Conservation (phyloP, 2,888 invertebrate genomes). For the Thera britannica region DNA sequence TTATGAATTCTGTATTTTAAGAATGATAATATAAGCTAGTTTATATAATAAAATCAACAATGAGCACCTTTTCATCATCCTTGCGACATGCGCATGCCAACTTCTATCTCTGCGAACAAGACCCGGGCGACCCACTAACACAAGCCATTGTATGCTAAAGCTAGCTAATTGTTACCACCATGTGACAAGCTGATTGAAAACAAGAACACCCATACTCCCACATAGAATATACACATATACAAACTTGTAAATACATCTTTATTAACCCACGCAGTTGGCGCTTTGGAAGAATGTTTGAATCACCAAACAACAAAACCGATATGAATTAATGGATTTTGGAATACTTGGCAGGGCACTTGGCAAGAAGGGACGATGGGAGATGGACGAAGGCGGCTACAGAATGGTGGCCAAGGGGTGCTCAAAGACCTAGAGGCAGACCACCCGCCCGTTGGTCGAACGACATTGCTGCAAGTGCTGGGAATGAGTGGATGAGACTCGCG, state of each 20-base stretch:
- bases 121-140: slow-evolving; percentile 58
- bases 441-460: too few relatives aligned
- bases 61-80: slow-evolving; percentile 34
- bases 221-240: slow-evolving; percentile 20
- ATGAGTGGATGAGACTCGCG: too few relatives aligned
- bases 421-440: too few relatives aligned
- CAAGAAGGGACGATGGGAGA: too few relatives aligned
- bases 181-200: slow-evolving; percentile 44
- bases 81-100: slow-evolving; percentile 35
- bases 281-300: neutral
- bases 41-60: slow-evolving; percentile 10
- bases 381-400: too few relatives aligned
- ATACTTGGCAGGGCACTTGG: too few relatives aligned
- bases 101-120: slow-evolving; percentile 38
- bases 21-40: neutral
- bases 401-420: too few relatives aligned
- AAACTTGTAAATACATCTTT: slow-evolving; percentile 16
- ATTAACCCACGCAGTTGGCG: neutral
- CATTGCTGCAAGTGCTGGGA: too few relatives aligned
- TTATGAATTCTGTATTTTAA: too few relatives aligned
- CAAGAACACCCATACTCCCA: slow-evolving; percentile 45
- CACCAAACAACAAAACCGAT: too few relatives aligned
- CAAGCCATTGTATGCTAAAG: slow-evolving; percentile 71
- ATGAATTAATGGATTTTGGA: too few relatives aligned
- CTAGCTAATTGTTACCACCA: slow-evolving; percentile 59